Conservation (phyloP, 1,140 invertebrate species). For the Thaumetopoea pityocampa region DNA sequence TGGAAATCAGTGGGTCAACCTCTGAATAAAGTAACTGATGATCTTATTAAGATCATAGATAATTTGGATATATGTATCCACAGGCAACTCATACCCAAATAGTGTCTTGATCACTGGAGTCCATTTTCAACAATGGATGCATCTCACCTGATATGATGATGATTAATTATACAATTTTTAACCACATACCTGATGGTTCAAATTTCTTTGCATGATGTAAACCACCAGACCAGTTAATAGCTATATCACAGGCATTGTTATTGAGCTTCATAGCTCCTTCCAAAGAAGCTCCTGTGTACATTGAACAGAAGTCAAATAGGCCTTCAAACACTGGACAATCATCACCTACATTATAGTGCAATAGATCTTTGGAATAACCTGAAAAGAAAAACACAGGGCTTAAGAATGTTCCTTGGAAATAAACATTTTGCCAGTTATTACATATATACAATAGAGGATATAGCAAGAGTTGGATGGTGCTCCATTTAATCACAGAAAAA, state of each 20-base stretch:
- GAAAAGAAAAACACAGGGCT: slow-evolving; percentile 17
- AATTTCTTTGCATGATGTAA: slow-evolving; percentile 99
- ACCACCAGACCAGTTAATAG: slow-evolving; percentile 99
- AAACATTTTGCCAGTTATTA: too few species aligned
- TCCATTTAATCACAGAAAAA: too few species aligned
- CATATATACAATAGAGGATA: too few species aligned
- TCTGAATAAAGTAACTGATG: not conserved
- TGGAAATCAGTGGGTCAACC: too few species aligned
- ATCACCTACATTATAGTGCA: slow-evolving; percentile 98
- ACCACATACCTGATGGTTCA: slow-evolving; percentile 87
- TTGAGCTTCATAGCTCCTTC: slow-evolving; percentile 97
- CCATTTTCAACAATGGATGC: too few species aligned
- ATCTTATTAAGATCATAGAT: not conserved
- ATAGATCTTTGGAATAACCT: slow-evolving; percentile 93
- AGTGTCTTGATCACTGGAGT: too few species aligned
- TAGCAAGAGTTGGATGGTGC: too few species aligned
- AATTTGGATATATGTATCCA: too few species aligned
- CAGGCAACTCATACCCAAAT: too few species aligned
- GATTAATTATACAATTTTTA: slow-evolving; percentile 9
- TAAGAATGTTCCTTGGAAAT: too few species aligned
- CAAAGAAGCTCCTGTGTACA: slow-evolving; percentile 97
- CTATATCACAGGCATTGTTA: slow-evolving; percentile 96
- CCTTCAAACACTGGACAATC: slow-evolving; percentile 99
- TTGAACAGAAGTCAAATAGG: slow-evolving; percentile 98
- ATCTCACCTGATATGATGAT: too few species aligned